phyloP scores from a whole-genome alignment of 1,140 invertebrate genomes.

The Spodoptera litura region DNA sequence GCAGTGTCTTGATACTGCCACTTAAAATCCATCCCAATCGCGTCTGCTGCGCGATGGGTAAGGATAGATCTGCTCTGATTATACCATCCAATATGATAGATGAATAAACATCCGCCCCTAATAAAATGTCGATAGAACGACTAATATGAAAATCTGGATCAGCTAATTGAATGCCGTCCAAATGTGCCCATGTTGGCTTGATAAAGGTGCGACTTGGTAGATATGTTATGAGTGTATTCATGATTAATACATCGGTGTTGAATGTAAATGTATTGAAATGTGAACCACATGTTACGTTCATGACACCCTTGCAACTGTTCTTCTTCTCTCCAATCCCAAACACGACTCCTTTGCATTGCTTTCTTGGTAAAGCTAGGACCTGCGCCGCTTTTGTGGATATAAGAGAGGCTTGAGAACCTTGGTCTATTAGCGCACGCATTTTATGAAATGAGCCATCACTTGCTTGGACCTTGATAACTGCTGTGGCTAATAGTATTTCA shows the following conservation, averaged over 20 bases:
- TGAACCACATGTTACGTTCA: neutral
- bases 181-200: constrained; percentile 47
- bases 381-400: constrained; percentile 40
- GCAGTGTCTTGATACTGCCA: constrained; percentile 47
- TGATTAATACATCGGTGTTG: constrained; percentile 14
- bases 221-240: constrained; percentile 51
- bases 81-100: constrained; percentile 52
- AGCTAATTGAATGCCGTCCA: constrained; percentile 51
- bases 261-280: neutral
- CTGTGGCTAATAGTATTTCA: constrained; percentile 53
- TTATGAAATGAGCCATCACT: constrained; percentile 36
- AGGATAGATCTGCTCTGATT: neutral
- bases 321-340: neutral
- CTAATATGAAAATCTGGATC: constrained; percentile 54
- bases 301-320: neutral
- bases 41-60: constrained; percentile 57
- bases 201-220: constrained; percentile 49
- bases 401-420: constrained; percentile 46
- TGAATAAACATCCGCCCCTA: constrained; percentile 46
- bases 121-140: constrained; percentile 46
- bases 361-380: neutral
- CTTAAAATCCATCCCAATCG: constrained; percentile 55
- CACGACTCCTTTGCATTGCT: neutral
- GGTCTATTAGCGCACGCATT: constrained; percentile 50
- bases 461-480: constrained; percentile 44